These are phyloP conservation scores for Calycopis cecrops DNA, from an alignment of 1,140 invertebrate genomes.

Conservation along the genomic window DNA sequence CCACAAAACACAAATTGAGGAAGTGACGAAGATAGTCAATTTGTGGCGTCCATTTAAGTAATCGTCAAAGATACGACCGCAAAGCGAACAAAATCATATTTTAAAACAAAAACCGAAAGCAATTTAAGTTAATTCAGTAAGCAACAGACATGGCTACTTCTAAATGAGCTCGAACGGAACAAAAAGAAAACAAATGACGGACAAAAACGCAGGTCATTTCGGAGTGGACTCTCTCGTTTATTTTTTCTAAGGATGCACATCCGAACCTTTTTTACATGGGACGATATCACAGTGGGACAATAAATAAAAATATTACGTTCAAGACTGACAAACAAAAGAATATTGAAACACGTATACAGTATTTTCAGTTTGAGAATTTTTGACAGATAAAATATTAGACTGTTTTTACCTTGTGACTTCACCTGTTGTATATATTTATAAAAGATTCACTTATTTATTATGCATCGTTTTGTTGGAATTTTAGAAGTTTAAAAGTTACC, in stretches of 20 bases:
- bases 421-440: too few relatives aligned
- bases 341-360: background rate
- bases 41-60: slow-evolving; percentile 5
- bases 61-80: slow-evolving; percentile 38
- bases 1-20: background rate
- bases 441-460: too few relatives aligned
- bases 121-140: slow-evolving; percentile 74
- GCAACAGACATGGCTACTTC: slow-evolving; percentile 70
- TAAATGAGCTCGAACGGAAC: slow-evolving; percentile 72
- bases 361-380: too few relatives aligned
- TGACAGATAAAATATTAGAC: too few relatives aligned
- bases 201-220: slow-evolving; percentile 74
- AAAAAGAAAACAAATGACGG: slow-evolving; percentile 72
- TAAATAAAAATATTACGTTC: slow-evolving; percentile 6
- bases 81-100: slow-evolving; percentile 50
- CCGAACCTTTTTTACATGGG: slow-evolving; percentile 51
- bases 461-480: too few relatives aligned
- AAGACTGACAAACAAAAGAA: slow-evolving; percentile 4
- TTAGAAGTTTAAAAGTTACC: too few relatives aligned
- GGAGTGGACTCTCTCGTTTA: slow-evolving; percentile 59
- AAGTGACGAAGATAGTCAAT: background rate
- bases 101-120: slow-evolving; percentile 57
- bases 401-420: too few relatives aligned
- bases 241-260: slow-evolving; percentile 71
- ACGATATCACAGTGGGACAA: slow-evolving; percentile 8